These are phyloP conservation scores for Eupeodes luniger DNA, from an alignment of 2,888 invertebrate genomes.

Conservation along the genomic window DNA sequence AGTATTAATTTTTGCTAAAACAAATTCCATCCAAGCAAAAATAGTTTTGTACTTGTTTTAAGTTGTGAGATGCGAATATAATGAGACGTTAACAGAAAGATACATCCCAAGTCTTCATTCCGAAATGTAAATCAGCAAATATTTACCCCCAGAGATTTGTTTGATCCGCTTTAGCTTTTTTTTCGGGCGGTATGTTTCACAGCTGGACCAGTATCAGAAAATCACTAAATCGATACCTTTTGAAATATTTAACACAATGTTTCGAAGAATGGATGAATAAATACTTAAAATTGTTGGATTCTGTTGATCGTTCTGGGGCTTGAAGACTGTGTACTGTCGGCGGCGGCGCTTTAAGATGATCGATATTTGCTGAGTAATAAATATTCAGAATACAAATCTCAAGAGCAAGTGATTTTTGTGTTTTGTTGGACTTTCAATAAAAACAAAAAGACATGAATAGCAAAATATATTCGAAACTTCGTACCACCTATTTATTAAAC, in stretches of 20 bases:
- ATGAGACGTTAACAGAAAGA: slow-evolving; percentile 4
- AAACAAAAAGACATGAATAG: background rate
- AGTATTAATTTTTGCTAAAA: background rate
- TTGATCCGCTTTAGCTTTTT: slow-evolving; percentile 27
- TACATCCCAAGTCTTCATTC: slow-evolving; percentile 1
- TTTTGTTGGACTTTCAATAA: background rate
- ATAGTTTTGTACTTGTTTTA: background rate
- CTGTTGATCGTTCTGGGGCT: background rate
- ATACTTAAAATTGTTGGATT: slow-evolving; percentile 35
- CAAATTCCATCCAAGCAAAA: background rate
- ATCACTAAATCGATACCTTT: slow-evolving; percentile 37
- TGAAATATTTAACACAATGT: slow-evolving; percentile 51
- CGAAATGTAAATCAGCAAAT: slow-evolving; percentile 35
- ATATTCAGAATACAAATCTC: slow-evolving; percentile 40
- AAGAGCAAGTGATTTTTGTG: slow-evolving; percentile 11
- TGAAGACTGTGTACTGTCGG: slow-evolving; percentile 3
- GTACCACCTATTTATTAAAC: slow-evolving; percentile 18
- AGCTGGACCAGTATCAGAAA: slow-evolving; percentile 42
- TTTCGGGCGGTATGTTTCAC: slow-evolving; percentile 5
- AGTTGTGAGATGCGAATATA: background rate
- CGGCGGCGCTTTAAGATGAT: slow-evolving; percentile 70
- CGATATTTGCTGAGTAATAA: slow-evolving; percentile 66
- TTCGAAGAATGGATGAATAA: slow-evolving; percentile 66
- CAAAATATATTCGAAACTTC: background rate
- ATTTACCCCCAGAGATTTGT: slow-evolving; percentile 34